phyloP scores from a whole-genome alignment of 2,797 vertebrate species.

The Myoxocephalus aenaeus region DNA sequence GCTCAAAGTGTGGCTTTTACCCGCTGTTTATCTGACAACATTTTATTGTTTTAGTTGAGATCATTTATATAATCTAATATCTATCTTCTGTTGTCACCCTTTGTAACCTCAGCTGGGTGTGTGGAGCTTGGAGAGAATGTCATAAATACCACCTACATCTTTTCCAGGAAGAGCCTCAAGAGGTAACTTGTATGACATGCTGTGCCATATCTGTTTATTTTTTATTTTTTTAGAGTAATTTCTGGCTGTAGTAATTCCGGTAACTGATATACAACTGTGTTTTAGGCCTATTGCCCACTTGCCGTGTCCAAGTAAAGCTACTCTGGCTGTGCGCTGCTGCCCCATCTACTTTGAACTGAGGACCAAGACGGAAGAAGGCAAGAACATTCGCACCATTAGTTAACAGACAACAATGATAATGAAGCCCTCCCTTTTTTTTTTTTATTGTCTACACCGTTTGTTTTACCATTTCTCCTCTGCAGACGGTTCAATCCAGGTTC shows the following conservation, averaged over 20 bases:
- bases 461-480: conserved; percentile 12
- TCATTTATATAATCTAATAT: background rate
- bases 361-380: conserved; percentile 80
- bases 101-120: conserved; percentile 89
- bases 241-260: background rate
- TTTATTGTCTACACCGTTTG: background rate
- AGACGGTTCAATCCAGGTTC: conserved; percentile 82
- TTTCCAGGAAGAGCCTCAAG: conserved; percentile 94
- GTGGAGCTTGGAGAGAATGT: conserved; percentile 95
- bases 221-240: background rate
- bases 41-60: background rate
- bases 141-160: conserved; percentile 94
- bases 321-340: conserved; percentile 96
- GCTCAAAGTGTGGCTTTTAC: background rate
- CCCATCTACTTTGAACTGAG: conserved; percentile 93
- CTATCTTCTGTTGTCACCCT: background rate
- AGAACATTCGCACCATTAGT: conserved; percentile 40
- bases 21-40: background rate
- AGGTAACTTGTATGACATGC: conserved; percentile 80
- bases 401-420: background rate
- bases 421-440: background rate
- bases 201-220: background rate
- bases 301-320: conserved; percentile 93
- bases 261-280: background rate
- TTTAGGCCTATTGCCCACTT: conserved; percentile 93